Conservation (phyloP, 2,113 vertebrate species). For the Prolemur simus region DNA sequence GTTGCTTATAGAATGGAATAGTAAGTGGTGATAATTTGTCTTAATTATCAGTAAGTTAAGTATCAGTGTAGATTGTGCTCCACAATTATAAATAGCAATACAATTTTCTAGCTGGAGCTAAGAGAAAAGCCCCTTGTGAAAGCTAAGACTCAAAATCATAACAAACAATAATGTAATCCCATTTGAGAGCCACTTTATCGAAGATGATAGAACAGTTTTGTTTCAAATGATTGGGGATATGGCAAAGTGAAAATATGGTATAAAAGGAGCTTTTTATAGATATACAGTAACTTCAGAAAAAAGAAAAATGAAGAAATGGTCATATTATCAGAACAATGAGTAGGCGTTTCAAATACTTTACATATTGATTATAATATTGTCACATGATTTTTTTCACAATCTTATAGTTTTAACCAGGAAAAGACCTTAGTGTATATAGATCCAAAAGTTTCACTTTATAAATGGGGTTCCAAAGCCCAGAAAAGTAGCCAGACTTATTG, state of each 20-base stretch:
- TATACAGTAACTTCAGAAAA: not conserved
- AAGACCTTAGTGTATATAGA: not conserved
- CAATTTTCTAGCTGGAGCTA: not conserved
- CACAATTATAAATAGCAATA: slow-evolving; percentile 34
- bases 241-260: slow-evolving; percentile 12
- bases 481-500: not conserved
- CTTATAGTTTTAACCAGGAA: not conserved
- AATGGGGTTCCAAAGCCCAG: not conserved
- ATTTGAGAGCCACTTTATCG: slow-evolving; percentile 32
- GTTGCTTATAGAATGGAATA: not conserved
- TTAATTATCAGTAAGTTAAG: slow-evolving; percentile 33
- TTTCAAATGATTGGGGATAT: not conserved
- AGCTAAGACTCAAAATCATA: slow-evolving; percentile 26
- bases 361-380: slow-evolving; percentile 32
- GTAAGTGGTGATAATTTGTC: slow-evolving; percentile 15
- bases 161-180: not conserved
- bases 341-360: slow-evolving; percentile 19
- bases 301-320: slow-evolving; percentile 58
- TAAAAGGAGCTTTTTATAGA: slow-evolving; percentile 43
- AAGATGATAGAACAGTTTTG: slow-evolving; percentile 28
- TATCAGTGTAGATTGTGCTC: not conserved
- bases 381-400: not conserved
- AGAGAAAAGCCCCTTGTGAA: slow-evolving; percentile 14
- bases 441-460: not conserved
- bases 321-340: not conserved